Evolutionary conservation across 2,888 invertebrate genomes (phyloP).

Genomic region (Andrena trimmerana): DNA sequence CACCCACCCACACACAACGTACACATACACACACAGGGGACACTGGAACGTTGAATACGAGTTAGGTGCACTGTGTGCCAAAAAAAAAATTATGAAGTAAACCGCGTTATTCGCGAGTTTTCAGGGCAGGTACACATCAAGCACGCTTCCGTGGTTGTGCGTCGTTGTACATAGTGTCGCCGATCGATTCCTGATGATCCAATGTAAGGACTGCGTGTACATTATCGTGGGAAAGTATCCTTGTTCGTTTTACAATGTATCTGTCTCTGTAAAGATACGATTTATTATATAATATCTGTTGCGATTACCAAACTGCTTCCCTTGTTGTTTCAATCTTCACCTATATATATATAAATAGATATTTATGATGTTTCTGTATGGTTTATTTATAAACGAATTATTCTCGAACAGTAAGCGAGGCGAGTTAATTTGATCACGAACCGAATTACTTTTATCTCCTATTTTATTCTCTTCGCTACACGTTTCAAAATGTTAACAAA

Average conservation of each 20-base stretch:
- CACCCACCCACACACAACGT: too few species aligned
- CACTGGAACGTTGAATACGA: conserved; percentile 34
- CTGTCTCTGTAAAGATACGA: conserved; percentile 82
- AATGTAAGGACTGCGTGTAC: conserved; percentile 79
- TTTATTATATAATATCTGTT: conserved; percentile 83
- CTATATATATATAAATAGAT: conserved; percentile 12
- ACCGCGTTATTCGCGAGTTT: conserved; percentile 62
- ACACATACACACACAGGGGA: conserved; percentile 11
- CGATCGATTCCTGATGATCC: conserved; percentile 76
- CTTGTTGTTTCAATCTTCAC: conserved; percentile 30
- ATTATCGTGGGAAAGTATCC: conserved; percentile 79
- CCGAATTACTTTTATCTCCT: background rate
- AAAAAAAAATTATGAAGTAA: conserved; percentile 60
- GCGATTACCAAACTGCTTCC: conserved; percentile 76
- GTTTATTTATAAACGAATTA: conserved; percentile 1
- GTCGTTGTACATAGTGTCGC: conserved; percentile 78
- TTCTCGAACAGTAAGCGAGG: background rate
- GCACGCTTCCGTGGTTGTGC: conserved; percentile 71
- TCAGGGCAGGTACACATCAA: conserved; percentile 43
- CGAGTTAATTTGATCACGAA: background rate
- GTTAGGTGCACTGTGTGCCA: conserved; percentile 71
- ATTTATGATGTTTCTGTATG: conserved; percentile 22
- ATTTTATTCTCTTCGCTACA: background rate
- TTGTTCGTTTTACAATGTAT: conserved; percentile 82
- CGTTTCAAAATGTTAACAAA: too few species aligned